Evolutionary conservation across 2,113 vertebrate genomes (phyloP).

Genomic region (Colius striatus): DNA sequence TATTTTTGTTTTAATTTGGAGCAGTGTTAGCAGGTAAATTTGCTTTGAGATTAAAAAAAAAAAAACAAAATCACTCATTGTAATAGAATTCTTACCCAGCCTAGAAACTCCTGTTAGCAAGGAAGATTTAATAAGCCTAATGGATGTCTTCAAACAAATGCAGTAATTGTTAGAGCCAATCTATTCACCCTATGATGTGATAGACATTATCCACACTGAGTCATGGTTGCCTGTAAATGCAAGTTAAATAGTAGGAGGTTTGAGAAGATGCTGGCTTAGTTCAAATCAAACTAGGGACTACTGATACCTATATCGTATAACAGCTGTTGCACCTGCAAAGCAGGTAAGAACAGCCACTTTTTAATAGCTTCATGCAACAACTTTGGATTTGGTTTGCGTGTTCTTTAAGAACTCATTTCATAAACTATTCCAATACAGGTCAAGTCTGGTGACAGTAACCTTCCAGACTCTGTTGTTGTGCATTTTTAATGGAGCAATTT

Average conservation of each 20-base stretch:
- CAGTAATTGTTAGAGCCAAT: not conserved
- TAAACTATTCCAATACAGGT: not conserved
- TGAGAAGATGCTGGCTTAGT: not conserved
- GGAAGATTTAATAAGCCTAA: not conserved
- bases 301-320: not conserved
- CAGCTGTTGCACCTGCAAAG: not conserved
- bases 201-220: not conserved
- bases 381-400: not conserved
- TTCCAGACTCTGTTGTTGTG: not conserved
- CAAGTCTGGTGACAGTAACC: not conserved
- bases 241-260: not conserved
- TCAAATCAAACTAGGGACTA: not conserved
- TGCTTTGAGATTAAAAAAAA: not conserved
- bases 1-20: not conserved
- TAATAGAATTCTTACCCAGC: not conserved
- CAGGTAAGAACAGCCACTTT: not conserved
- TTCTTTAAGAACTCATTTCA: not conserved
- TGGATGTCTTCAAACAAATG: not conserved
- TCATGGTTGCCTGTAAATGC: not conserved
- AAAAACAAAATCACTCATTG: not conserved
- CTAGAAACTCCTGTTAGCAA: not conserved
- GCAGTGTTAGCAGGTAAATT: not conserved
- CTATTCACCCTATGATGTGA: not conserved
- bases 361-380: not conserved
- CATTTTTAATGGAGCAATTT: not conserved